These are phyloP conservation scores for Garra rufa DNA, from an alignment of 2,113 vertebrate genomes.

Conservation along the genomic window DNA sequence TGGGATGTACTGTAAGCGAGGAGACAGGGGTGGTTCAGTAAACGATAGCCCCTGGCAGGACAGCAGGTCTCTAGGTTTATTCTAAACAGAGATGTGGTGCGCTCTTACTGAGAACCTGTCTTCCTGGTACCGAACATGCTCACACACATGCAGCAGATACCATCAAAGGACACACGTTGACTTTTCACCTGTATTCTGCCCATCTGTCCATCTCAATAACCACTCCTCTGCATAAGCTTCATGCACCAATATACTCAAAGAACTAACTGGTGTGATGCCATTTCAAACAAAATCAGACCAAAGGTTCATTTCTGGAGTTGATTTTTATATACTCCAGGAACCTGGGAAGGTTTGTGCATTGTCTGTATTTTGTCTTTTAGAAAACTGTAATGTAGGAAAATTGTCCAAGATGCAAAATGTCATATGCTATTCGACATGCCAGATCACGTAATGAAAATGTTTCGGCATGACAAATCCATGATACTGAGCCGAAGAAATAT, in stretches of 20 bases:
- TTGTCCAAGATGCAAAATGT: no score
- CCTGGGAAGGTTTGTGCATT: no score
- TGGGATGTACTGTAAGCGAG: neutral
- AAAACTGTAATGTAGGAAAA: no score
- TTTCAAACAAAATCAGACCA: no score
- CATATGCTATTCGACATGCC: no score
- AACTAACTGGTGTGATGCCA: neutral
- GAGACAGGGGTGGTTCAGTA: neutral
- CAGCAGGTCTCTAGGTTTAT: slow-evolving; percentile 7
- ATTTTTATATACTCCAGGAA: neutral
- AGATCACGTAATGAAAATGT: neutral
- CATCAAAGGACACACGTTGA: neutral
- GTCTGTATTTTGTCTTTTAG: no score
- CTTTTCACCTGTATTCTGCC: neutral
- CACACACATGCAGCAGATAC: neutral
- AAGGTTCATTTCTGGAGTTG: neutral
- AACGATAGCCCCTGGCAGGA: slow-evolving; percentile 11
- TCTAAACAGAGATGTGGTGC: neutral
- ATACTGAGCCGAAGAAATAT: no score
- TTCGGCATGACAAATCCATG: neutral
- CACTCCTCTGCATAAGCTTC: neutral
- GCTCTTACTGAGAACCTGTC: neutral
- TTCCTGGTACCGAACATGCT: neutral
- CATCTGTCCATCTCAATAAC: neutral
- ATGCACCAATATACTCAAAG: neutral